phyloP scores from a whole-genome alignment of 2,113 vertebrate genomes.

The Hypanus sabinus region DNA sequence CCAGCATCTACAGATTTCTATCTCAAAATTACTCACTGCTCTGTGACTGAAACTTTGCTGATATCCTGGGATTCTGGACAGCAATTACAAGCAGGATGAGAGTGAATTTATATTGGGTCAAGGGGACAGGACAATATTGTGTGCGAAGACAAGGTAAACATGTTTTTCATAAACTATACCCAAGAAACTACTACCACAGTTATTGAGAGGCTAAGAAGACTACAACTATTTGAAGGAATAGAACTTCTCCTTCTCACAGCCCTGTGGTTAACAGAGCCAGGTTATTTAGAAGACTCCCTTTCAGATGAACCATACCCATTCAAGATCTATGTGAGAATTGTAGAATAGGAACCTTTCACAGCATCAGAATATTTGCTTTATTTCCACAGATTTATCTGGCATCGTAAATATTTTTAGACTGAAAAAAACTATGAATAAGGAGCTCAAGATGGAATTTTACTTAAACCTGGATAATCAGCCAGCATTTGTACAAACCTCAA shows the following conservation, averaged over 20 bases:
- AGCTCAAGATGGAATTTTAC: background rate
- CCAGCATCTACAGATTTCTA: no score
- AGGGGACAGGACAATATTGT: background rate
- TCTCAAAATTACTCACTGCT: background rate
- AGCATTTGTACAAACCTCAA: background rate
- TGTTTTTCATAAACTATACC: background rate
- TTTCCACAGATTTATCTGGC: background rate
- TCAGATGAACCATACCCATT: background rate
- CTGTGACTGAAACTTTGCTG: background rate
- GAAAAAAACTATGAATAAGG: background rate
- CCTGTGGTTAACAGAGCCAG: background rate
- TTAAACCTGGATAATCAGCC: background rate
- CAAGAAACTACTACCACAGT: background rate
- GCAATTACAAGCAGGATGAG: background rate
- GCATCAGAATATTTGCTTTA: background rate
- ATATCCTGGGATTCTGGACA: background rate
- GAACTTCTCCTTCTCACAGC: background rate
- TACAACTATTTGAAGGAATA: background rate
- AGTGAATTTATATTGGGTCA: background rate
- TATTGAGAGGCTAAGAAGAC: background rate
- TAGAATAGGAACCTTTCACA: background rate
- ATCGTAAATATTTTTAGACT: slow-evolving; percentile 13
- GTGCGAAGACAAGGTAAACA: background rate
- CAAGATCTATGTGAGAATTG: background rate
- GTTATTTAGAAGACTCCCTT: background rate